Evolutionary conservation across 1,140 invertebrate genomes (phyloP).

Genomic region (Sminthurides bifidus): DNA sequence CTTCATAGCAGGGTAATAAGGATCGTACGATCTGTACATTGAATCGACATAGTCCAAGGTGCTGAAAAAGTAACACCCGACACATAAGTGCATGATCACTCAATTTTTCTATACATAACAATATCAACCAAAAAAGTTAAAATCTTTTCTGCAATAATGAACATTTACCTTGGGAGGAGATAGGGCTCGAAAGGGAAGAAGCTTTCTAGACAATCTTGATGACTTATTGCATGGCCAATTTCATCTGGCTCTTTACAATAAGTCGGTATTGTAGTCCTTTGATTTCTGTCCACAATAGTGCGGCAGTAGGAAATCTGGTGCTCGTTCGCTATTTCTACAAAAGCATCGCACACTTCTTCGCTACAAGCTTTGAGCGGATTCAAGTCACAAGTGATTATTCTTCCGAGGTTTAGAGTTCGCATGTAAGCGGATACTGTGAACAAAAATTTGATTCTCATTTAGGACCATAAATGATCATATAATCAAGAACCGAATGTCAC

Average conservation of each 20-base stretch:
- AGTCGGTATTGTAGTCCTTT: slow-evolving; percentile 49
- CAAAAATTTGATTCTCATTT: slow-evolving; percentile 29
- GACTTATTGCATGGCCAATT: slow-evolving; percentile 32
- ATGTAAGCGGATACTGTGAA: slow-evolving; percentile 62
- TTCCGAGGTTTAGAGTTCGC: slow-evolving; percentile 64
- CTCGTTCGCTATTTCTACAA: slow-evolving; percentile 68
- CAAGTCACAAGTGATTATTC: slow-evolving; percentile 65
- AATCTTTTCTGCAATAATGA: neutral
- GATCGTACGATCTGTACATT: slow-evolving; percentile 18
- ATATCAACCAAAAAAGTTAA: neutral
- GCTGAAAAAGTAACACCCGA: neutral
- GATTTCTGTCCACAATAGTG: slow-evolving; percentile 74
- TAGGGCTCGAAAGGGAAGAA: slow-evolving; percentile 77
- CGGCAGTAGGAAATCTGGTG: slow-evolving; percentile 88
- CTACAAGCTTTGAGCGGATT: slow-evolving; percentile 75
- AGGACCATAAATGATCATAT: neutral
- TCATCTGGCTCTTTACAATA: slow-evolving; percentile 12
- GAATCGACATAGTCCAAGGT: slow-evolving; percentile 12
- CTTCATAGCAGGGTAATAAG: slow-evolving; percentile 19
- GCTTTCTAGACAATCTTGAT: slow-evolving; percentile 45
- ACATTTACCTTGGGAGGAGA: slow-evolving; percentile 45
- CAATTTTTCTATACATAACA: neutral
- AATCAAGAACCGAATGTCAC: slow-evolving; percentile 11
- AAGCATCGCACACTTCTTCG: slow-evolving; percentile 61
- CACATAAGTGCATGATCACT: neutral